Percentiles rank a stretch among this genome's conserved stretches.
Conservation (phyloP, 1,140 invertebrate genomes). For the Brachystomella parvula region DNA sequence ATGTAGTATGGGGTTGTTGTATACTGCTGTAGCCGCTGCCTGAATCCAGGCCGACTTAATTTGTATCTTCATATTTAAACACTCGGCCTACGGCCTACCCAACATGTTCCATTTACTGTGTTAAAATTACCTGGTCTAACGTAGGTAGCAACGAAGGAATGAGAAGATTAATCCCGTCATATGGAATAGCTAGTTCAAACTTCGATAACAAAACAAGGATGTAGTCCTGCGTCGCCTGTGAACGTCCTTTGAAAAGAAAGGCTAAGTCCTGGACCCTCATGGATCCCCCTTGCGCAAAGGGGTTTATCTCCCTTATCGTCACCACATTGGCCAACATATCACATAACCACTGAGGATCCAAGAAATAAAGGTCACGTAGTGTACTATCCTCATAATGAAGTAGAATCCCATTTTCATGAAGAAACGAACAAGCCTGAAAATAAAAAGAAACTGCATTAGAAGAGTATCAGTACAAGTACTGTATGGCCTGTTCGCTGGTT, state of each 20-base stretch:
- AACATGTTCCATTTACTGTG: neutral
- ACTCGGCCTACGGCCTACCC: too few species aligned
- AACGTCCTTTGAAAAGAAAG: constrained; percentile 73
- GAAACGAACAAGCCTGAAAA: constrained; percentile 81
- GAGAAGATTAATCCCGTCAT: constrained; percentile 81
- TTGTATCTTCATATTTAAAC: too few species aligned
- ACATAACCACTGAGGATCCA: constrained; percentile 97
- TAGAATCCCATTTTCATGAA: constrained; percentile 97
- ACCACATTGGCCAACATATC: constrained; percentile 95
- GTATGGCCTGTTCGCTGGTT: too few species aligned
- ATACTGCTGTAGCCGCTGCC: too few species aligned
- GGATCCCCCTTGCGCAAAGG: constrained; percentile 80
- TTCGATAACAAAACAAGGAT: constrained; percentile 86
- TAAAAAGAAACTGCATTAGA: too few species aligned
- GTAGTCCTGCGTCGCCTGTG: constrained; percentile 59
- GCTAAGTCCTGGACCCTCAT: constrained; percentile 92
- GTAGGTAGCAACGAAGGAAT: constrained; percentile 86
- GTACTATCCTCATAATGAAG: constrained; percentile 96
- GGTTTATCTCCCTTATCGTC: constrained; percentile 91
- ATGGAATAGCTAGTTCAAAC: constrained; percentile 96
- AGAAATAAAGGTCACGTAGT: constrained; percentile 85
- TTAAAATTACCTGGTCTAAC: constrained; percentile 30
- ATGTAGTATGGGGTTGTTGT: too few species aligned
- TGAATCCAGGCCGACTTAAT: too few species aligned
- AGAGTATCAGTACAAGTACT: too few species aligned